phyloP scores from a whole-genome alignment of 2,888 invertebrate genomes.

The Tromatobia lineatoria region DNA sequence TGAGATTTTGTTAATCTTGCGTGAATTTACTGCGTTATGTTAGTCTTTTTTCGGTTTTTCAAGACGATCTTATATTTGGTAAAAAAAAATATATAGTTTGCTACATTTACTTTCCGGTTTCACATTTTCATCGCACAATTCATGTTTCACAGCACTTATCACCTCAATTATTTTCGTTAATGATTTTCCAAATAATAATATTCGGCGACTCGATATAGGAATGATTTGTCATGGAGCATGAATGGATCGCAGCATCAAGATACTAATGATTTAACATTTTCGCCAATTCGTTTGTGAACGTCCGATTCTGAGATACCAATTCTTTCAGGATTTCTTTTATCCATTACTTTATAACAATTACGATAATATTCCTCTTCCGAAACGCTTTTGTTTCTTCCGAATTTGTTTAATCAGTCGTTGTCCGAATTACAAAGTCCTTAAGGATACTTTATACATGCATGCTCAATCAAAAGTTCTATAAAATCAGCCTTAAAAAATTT shows the following conservation, averaged over 20 bases:
- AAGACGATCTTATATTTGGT: no score
- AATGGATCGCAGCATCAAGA: slow-evolving; percentile 14
- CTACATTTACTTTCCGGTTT: background rate
- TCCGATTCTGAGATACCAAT: background rate
- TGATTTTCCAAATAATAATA: background rate
- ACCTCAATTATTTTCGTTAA: slow-evolving; percentile 6
- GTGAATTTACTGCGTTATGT: no score
- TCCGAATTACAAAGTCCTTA: background rate
- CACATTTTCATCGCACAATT: slow-evolving; percentile 23
- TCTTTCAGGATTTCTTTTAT: background rate
- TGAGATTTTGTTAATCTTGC: no score
- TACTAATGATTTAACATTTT: slow-evolving; percentile 8
- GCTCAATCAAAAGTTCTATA: no score
- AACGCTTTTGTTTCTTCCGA: background rate
- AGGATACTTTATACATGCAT: no score
- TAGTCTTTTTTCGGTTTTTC: background rate
- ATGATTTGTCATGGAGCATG: slow-evolving; percentile 33
- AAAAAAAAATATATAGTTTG: slow-evolving; percentile 6
- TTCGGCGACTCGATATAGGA: background rate
- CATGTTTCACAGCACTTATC: slow-evolving; percentile 16
- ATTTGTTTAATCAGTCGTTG: background rate
- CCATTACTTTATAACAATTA: background rate
- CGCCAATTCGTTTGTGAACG: background rate
- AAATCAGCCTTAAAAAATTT: no score
- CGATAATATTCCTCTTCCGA: background rate